Percentiles rank a stretch among this genome's conserved stretches.
phyloP scores from a whole-genome alignment of 2,113 vertebrate genomes.

The Labeo catla region DNA sequence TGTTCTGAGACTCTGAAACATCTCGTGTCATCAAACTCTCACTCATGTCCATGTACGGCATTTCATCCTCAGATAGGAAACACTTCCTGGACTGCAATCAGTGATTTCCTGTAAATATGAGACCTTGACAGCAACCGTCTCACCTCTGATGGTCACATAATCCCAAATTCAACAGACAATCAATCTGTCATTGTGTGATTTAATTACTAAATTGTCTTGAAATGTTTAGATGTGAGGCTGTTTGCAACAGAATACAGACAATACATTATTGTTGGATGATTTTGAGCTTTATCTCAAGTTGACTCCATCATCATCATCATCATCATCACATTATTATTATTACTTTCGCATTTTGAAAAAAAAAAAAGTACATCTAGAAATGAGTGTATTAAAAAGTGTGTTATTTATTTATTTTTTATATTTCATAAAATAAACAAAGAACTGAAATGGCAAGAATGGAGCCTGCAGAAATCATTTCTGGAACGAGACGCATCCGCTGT shows the following conservation, averaged over 20 bases:
- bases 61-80: background rate
- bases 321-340: no score
- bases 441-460: background rate
- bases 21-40: background rate
- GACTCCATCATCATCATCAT: no score
- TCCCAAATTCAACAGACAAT: no score
- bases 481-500: background rate
- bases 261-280: background rate
- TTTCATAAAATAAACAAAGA: background rate
- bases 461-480: background rate
- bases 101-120: background rate
- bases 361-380: background rate
- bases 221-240: background rate
- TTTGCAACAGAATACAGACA: background rate
- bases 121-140: background rate
- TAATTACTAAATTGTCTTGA: background rate
- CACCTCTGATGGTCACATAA: background rate
- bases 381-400: background rate
- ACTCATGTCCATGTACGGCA: background rate
- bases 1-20: background rate
- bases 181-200: no score
- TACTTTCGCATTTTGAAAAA: no score
- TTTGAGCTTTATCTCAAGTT: background rate
- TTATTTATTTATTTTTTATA: background rate
- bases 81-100: background rate